These are phyloP conservation scores for Coracopsis vasa DNA, from an alignment of 2,113 vertebrate species.

Conservation along the genomic window DNA sequence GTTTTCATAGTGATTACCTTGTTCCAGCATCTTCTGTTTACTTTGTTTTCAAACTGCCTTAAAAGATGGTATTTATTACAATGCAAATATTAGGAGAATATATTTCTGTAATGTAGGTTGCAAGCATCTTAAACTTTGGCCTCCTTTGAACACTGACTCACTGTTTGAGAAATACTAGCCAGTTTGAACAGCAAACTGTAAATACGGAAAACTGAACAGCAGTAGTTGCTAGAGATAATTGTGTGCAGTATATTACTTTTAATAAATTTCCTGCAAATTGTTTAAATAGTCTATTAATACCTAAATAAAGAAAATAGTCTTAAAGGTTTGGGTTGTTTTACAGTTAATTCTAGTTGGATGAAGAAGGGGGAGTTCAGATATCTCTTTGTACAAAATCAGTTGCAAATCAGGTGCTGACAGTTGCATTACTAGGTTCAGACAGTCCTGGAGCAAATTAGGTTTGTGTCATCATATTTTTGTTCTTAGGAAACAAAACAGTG, in stretches of 20 bases:
- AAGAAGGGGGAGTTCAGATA: background rate
- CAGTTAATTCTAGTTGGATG: background rate
- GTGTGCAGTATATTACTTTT: background rate
- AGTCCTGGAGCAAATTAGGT: background rate
- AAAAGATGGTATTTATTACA: background rate
- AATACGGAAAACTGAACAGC: background rate
- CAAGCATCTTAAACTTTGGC: background rate
- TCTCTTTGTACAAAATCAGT: background rate
- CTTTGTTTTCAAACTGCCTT: background rate
- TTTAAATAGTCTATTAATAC: background rate
- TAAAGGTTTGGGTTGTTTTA: background rate
- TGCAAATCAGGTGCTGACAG: background rate
- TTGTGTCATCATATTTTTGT: accelerated
- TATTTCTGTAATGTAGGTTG: background rate
- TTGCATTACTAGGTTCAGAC: background rate
- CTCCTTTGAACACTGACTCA: constrained; percentile 32
- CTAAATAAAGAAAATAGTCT: background rate
- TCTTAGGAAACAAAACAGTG: background rate
- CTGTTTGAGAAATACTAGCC: constrained; percentile 25
- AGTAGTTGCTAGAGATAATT: background rate
- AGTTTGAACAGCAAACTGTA: background rate
- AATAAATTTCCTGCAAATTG: background rate
- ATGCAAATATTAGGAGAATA: background rate
- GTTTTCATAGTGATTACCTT: background rate
- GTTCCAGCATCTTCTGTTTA: background rate